phyloP scores from a whole-genome alignment of 1,140 invertebrate species.

The Palaemon carinicauda region DNA sequence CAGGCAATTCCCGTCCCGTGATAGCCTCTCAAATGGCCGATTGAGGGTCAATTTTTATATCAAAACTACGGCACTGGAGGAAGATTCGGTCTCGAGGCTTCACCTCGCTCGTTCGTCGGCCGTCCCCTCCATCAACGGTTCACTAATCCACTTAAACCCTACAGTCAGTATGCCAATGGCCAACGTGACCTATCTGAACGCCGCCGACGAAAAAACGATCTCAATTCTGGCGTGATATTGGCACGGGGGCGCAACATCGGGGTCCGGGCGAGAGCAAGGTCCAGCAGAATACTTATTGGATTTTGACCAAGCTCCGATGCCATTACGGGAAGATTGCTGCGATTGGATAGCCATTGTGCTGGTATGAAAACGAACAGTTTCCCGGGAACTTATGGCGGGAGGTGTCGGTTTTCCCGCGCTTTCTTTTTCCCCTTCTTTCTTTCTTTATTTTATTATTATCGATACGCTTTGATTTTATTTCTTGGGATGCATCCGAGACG shows the following conservation, averaged over 20 bases:
- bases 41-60: slow-evolving; percentile 50
- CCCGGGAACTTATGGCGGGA: slow-evolving; percentile 25
- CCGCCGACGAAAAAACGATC: no score
- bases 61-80: slow-evolving; percentile 18
- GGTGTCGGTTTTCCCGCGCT: neutral
- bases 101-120: neutral
- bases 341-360: slow-evolving; percentile 51
- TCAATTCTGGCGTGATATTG: no score
- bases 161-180: no score
- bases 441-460: slow-evolving; percentile 30
- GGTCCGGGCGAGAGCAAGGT: slow-evolving; percentile 15
- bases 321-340: slow-evolving; percentile 45
- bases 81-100: neutral
- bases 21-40: slow-evolving; percentile 46
- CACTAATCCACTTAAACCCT: no score
- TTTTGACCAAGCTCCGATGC: slow-evolving; percentile 30
- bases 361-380: slow-evolving; percentile 51
- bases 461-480: slow-evolving; percentile 24
- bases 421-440: neutral
- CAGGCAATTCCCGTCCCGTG: slow-evolving; percentile 29
- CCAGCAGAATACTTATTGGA: slow-evolving; percentile 46
- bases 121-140: no score
- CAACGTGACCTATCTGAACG: no score
- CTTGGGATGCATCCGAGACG: neutral
- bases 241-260: neutral